Evolutionary conservation across 2,888 invertebrate species (phyloP).

Genomic region (Eilema depressum): DNA sequence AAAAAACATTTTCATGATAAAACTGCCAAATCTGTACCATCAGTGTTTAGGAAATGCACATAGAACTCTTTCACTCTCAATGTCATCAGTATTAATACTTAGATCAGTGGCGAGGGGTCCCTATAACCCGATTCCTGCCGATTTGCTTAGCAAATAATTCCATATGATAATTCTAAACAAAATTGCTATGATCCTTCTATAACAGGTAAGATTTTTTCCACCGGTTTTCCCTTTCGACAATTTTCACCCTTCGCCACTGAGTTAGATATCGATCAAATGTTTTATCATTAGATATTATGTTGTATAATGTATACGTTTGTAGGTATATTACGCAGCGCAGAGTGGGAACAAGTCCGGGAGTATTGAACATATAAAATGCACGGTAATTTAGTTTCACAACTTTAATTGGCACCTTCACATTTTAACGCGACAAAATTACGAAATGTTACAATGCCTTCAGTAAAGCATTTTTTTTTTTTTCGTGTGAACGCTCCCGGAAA

Average conservation of each 20-base stretch:
- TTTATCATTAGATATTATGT: background rate
- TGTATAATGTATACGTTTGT: no score
- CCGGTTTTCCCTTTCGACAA: no score
- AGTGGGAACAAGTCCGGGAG: background rate
- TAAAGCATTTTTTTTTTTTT: background rate
- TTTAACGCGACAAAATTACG: background rate
- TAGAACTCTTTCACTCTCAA: background rate
- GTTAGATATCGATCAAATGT: background rate
- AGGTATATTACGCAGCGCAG: background rate
- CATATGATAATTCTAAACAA: no score
- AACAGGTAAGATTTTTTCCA: no score
- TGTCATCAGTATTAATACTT: background rate
- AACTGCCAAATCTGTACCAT: background rate
- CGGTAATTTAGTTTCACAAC: background rate
- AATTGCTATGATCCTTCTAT: no score
- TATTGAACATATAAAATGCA: slow-evolving; percentile 1
- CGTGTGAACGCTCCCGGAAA: background rate
- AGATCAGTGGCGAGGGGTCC: no score
- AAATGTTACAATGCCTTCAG: background rate
- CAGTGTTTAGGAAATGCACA: background rate
- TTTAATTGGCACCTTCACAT: background rate
- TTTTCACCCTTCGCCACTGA: no score
- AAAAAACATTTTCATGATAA: no score
- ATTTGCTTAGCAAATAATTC: no score
- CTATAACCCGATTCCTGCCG: no score